phyloP scores from a whole-genome alignment of 2,888 invertebrate species.

The Lasius fuliginosus region DNA sequence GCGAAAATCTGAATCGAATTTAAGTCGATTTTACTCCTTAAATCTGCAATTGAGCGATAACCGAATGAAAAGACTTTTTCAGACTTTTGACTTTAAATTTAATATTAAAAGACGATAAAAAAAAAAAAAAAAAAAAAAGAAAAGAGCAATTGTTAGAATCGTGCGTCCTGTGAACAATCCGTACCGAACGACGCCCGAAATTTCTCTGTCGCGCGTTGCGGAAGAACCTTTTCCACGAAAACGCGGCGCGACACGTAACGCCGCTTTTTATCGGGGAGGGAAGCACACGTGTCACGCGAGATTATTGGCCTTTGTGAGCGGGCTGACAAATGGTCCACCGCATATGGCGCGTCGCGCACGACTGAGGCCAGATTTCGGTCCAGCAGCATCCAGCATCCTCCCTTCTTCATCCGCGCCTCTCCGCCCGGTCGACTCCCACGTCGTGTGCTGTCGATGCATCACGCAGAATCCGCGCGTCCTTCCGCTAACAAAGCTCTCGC shows the following conservation, averaged over 20 bases:
- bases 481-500: slow-evolving; percentile 35
- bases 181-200: slow-evolving; percentile 12
- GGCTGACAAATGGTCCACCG: slow-evolving; percentile 81
- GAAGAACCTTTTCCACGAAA: slow-evolving; percentile 39
- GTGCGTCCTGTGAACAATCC: neutral
- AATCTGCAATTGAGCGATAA: neutral
- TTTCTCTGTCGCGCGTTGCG: slow-evolving; percentile 22
- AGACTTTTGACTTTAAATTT: neutral
- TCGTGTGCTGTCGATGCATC: slow-evolving; percentile 58
- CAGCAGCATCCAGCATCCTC: slow-evolving; percentile 66
- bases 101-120: neutral
- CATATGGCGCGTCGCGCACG: slow-evolving; percentile 84
- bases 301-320: slow-evolving; percentile 78
- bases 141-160: neutral
- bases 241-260: slow-evolving; percentile 74
- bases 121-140: neutral
- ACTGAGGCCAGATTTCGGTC: slow-evolving; percentile 79
- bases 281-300: slow-evolving; percentile 81
- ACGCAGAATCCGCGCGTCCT: slow-evolving; percentile 74
- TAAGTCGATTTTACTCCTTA: neutral
- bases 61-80: neutral
- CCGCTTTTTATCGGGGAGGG: slow-evolving; percentile 76
- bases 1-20: neutral
- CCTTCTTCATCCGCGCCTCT: slow-evolving; percentile 61
- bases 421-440: slow-evolving; percentile 59